Percentiles rank a stretch among this genome's conserved stretches.
phyloP scores from a whole-genome alignment of 1,140 invertebrate genomes.

The Plutomurus gul region DNA sequence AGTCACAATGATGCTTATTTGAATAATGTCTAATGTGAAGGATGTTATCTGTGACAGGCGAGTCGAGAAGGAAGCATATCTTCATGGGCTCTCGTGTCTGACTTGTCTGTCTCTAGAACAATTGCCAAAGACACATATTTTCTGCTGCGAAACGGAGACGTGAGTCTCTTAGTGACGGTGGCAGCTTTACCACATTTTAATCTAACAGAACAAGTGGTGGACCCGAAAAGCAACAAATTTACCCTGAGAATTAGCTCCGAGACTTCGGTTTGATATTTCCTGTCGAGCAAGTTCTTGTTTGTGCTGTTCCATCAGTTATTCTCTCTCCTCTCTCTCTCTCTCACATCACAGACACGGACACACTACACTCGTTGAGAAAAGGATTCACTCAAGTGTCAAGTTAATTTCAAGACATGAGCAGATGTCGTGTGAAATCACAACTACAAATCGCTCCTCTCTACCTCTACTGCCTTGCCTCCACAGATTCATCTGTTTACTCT shows the following conservation, averaged over 20 bases:
- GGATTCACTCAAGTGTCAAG: background rate
- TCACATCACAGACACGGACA: background rate
- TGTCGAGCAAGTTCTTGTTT: constrained; percentile 10
- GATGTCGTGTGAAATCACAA: constrained; percentile 10
- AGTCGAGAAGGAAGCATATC: constrained; percentile 47
- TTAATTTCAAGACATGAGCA: constrained; percentile 17
- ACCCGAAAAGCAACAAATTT: constrained; percentile 95
- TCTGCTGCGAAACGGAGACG: constrained; percentile 89
- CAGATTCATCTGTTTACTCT: background rate
- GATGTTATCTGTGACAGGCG: constrained; percentile 36
- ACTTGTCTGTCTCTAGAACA: constrained; percentile 75
- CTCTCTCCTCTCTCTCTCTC: background rate
- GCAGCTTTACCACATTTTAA: constrained; percentile 87
- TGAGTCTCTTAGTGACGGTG: constrained; percentile 86
- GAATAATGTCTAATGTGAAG: background rate
- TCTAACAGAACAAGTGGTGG: constrained; percentile 91
- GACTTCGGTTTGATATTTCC: constrained; percentile 77
- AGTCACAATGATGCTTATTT: background rate
- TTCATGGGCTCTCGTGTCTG: constrained; percentile 59
- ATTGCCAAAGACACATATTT: constrained; percentile 69
- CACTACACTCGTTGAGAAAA: background rate
- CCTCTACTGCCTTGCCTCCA: background rate
- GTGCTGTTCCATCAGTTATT: background rate
- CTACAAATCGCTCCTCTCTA: background rate
- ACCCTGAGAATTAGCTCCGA: constrained; percentile 91